Base-by-base conservation (phyloP, 1,140 invertebrate species). In the Thaumetopoea pityocampa region DNA sequence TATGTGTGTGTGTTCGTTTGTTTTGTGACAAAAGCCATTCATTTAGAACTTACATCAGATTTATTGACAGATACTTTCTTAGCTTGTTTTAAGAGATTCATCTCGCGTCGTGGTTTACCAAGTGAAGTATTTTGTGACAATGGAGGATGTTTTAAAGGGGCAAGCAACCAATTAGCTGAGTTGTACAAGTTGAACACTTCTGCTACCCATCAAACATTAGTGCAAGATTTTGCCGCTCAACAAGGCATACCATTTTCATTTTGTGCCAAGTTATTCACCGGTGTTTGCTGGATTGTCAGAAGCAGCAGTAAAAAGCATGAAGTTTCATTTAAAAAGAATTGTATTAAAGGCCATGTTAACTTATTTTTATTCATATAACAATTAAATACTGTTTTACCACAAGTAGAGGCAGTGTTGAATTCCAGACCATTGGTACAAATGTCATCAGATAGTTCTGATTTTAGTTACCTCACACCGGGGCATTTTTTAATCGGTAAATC, bases 311-410 rank as follows among this genome's bases (percentile, higher is more conserved):
- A 48, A 40, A 23, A 40, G 35, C 12, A 40, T 35, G 17, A 40
- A 48, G 17, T 34, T 16, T 33, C 65, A 10, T 84, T 72, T 84
- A 76, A 86, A 46, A 61, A 26, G 49, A 36, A 14, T 58, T 77
- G 8, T 51, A 8, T 43, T 35, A 46, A 37, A 52, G 6, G 30
- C 30, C 27, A 14, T 32, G 18, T 40, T 52, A 37, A 51, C 43
- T 1, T 59, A 42, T 43, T n/a, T n/a, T n/a, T n/a, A n/a, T n/a
- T n/a, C n/a, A n/a, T n/a, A n/a, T n/a, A n/a, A n/a, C n/a, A n/a
- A n/a, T n/a, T n/a, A n/a, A n/a, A n/a, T n/a, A n/a, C n/a, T n/a
- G n/a, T n/a, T n/a, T n/a, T n/a, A n/a, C n/a, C n/a, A n/a, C n/a
- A n/a, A n/a, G n/a, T n/a, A n/a, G n/a, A n/a, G n/a, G n/a, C n/a